Percentiles rank a stretch among this genome's conserved stretches.
Evolutionary conservation across 1,140 invertebrate genomes (phyloP).

Genomic region (Forficula auricularia): DNA sequence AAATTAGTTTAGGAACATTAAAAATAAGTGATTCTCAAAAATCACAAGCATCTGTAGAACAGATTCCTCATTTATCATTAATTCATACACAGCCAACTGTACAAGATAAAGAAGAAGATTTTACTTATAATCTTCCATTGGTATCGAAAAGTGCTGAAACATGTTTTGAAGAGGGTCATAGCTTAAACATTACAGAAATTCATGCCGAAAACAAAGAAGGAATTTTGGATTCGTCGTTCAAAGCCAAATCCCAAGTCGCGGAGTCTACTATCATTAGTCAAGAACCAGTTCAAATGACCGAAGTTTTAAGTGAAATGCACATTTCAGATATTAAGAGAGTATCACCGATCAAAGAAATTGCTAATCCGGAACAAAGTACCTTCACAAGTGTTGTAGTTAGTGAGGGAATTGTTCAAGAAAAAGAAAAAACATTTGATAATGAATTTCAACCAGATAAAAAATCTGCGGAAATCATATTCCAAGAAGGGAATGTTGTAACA

Average conservation of each 20-base stretch:
- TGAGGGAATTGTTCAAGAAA: conserved; percentile 19
- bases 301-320: conserved; percentile 10
- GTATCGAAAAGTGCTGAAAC: conserved; percentile 25
- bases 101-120: conserved; percentile 31
- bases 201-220: conserved; percentile 31
- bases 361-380: conserved; percentile 7
- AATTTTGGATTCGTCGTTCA: conserved; percentile 19
- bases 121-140: conserved; percentile 18
- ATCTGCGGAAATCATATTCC: conserved; percentile 21
- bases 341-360: conserved; percentile 9
- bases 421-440: conserved; percentile 19
- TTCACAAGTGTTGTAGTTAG: conserved; percentile 26
- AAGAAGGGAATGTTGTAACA: conserved; percentile 22
- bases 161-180: conserved; percentile 25
- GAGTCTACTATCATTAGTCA: conserved; percentile 11
- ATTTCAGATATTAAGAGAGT: conserved; percentile 2
- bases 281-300: conserved; percentile 10
- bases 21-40: conserved; percentile 15
- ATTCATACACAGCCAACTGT: conserved; percentile 28
- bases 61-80: conserved; percentile 30
- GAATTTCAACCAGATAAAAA: conserved; percentile 19
- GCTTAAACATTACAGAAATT: conserved; percentile 28
- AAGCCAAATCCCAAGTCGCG: conserved; percentile 22
- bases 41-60: conserved; percentile 25
- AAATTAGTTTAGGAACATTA: conserved; percentile 22